Evolutionary conservation across 2,888 invertebrate species (phyloP).

Genomic region (Oligia fasciuncula): DNA sequence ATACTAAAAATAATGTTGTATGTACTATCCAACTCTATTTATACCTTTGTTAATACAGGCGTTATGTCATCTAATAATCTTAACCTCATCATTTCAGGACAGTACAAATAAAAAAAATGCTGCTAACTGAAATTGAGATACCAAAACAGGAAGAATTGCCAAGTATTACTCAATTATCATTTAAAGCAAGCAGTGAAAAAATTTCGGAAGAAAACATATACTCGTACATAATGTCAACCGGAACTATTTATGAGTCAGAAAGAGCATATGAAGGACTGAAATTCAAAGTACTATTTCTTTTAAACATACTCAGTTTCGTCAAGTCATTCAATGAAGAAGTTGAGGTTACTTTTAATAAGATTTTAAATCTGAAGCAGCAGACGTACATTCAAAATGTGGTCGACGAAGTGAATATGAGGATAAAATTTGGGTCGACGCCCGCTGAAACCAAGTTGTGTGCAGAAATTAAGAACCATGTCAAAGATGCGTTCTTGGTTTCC

Average conservation of each 20-base stretch:
- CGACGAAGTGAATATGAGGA: conserved; percentile 27
- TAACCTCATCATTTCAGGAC: conserved; percentile 18
- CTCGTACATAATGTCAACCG: neutral
- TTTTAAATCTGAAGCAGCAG: neutral
- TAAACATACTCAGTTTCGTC: conserved; percentile 19
- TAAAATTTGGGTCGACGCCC: neutral
- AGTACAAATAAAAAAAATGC: conserved; percentile 1
- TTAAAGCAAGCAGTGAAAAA: neutral
- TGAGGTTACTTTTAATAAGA: conserved; percentile 20
- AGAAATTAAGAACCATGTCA: conserved; percentile 12
- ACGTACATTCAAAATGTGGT: neutral
- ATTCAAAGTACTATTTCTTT: conserved; percentile 36
- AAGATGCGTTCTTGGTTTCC: neutral
- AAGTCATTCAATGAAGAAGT: conserved; percentile 23
- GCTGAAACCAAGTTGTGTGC: neutral
- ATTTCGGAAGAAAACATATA: neutral
- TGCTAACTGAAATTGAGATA: no score
- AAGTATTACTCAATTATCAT: rapidly evolving
- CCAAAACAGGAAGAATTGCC: neutral
- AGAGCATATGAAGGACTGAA: neutral
- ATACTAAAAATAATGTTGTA: no score
- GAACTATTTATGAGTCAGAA: rapidly evolving
- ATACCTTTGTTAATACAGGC: neutral
- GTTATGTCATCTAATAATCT: neutral
- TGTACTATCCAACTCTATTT: neutral